phyloP scores from a whole-genome alignment of 2,888 invertebrate species.

The Netelia fuscicornis region DNA sequence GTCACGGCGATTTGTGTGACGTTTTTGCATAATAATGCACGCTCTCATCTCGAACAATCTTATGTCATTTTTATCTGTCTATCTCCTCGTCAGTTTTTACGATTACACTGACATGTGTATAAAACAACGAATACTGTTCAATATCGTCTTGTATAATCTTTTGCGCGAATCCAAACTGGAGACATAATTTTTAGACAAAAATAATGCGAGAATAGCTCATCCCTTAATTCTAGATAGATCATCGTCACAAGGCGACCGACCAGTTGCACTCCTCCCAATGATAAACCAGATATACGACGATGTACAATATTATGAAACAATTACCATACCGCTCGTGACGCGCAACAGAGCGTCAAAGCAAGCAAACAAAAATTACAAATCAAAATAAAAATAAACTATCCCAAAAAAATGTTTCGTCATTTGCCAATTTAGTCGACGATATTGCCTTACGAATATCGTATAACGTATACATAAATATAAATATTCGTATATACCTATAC shows the following conservation, averaged over 20 bases:
- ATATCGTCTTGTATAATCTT: too few relatives aligned
- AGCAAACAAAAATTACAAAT: too few relatives aligned
- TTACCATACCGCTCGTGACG: too few relatives aligned
- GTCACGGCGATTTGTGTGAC: constrained; percentile 17
- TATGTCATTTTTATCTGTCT: not conserved
- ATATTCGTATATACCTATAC: not conserved
- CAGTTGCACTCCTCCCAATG: too few relatives aligned
- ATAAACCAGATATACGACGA: too few relatives aligned
- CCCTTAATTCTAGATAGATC: too few relatives aligned
- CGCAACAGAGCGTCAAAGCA: too few relatives aligned
- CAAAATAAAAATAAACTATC: not conserved
- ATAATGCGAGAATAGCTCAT: too few relatives aligned
- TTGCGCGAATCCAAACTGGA: too few relatives aligned
- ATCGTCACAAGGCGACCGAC: too few relatives aligned
- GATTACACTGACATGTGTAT: not conserved
- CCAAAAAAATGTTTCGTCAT: constrained; percentile 22
- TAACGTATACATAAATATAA: not conserved
- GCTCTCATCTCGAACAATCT: not conserved
- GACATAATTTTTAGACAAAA: too few relatives aligned
- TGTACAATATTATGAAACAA: too few relatives aligned
- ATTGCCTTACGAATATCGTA: constrained; percentile 24
- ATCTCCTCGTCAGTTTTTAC: not conserved
- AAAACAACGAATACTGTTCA: not conserved
- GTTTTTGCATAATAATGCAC: constrained; percentile 1
- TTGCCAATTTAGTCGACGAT: constrained; percentile 14